A percentile compares a stretch with the other conserved stretches of the same genome.
phyloP scores from a whole-genome alignment of 2,888 invertebrate species.

The Trachelus stipa region DNA sequence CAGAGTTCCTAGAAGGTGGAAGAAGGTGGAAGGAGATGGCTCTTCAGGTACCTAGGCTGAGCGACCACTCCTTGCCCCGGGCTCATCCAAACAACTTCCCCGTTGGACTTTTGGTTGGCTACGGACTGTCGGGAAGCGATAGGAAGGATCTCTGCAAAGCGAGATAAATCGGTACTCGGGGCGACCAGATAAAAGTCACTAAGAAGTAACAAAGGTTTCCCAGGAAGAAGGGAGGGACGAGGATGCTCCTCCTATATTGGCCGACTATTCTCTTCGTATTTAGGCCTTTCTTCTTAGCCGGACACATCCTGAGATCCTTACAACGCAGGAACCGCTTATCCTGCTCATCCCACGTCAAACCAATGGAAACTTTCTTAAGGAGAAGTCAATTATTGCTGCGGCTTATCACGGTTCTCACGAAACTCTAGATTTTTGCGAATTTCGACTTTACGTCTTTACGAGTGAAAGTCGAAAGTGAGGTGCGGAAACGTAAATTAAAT shows the following conservation, averaged over 20 bases:
- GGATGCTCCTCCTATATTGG: background rate
- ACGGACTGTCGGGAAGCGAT: slow-evolving; percentile 56
- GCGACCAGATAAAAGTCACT: slow-evolving; percentile 59
- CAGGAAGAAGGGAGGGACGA: slow-evolving; percentile 2
- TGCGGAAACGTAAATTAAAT: slow-evolving; percentile 18
- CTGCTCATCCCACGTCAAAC: too few species aligned
- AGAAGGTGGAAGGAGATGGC: background rate
- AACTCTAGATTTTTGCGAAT: too few species aligned
- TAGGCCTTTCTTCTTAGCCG: too few species aligned
- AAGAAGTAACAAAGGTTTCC: slow-evolving; percentile 58
- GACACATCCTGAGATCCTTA: too few species aligned
- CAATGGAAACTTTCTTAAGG: too few species aligned
- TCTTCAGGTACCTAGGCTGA: background rate
- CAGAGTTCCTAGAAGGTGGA: background rate
- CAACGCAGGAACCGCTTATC: too few species aligned
- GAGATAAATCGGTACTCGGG: slow-evolving; percentile 55
- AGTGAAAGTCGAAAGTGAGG: background rate
- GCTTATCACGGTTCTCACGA: too few species aligned
- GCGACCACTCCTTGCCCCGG: background rate
- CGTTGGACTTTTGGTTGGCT: slow-evolving; percentile 39
- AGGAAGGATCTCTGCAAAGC: slow-evolving; percentile 33
- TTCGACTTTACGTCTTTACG: too few species aligned
- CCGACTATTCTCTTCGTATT: too few species aligned
- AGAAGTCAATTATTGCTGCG: too few species aligned
- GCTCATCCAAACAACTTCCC: slow-evolving; percentile 20